Evolutionary conservation across 2,113 vertebrate species (phyloP).

Genomic region (Prochilodus magdalenae): DNA sequence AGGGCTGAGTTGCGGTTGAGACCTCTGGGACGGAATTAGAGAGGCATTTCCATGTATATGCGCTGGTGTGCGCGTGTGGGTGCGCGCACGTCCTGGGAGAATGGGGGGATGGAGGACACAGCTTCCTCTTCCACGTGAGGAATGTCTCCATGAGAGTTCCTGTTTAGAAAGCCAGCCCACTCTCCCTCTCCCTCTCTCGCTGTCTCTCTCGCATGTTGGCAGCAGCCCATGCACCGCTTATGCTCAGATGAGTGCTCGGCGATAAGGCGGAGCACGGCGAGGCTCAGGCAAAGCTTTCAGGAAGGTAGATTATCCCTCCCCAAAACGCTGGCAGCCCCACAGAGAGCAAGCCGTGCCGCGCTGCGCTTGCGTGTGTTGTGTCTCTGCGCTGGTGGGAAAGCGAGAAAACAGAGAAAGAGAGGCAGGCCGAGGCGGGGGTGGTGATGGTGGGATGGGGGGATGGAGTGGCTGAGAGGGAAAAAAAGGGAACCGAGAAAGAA

Average conservation of each 20-base stretch:
- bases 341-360: conserved; percentile 55
- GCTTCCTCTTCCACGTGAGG: conserved; percentile 72
- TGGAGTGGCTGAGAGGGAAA: background rate
- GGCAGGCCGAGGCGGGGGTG: conserved; percentile 6
- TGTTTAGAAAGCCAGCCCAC: conserved; percentile 73
- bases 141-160: conserved; percentile 79
- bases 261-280: conserved; percentile 57
- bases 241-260: conserved; percentile 47
- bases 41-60: conserved; percentile 42
- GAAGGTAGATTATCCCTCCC: conserved; percentile 78
- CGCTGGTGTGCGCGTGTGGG: background rate
- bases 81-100: conserved; percentile 37
- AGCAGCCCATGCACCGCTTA: conserved; percentile 54
- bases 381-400: conserved; percentile 33
- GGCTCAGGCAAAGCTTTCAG: conserved; percentile 72
- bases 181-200: conserved; percentile 9
- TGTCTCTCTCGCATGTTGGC: conserved; percentile 38
- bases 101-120: conserved; percentile 65
- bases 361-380: conserved; percentile 20
- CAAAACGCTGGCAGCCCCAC: conserved; percentile 70
- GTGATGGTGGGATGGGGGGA: background rate
- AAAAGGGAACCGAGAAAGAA: background rate
- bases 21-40: conserved; percentile 39
- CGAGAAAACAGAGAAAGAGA: conserved; percentile 40
- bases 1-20: conserved; percentile 48